Evolutionary conservation across 2,888 invertebrate species (phyloP).

Genomic region (Cephus pulcher): DNA sequence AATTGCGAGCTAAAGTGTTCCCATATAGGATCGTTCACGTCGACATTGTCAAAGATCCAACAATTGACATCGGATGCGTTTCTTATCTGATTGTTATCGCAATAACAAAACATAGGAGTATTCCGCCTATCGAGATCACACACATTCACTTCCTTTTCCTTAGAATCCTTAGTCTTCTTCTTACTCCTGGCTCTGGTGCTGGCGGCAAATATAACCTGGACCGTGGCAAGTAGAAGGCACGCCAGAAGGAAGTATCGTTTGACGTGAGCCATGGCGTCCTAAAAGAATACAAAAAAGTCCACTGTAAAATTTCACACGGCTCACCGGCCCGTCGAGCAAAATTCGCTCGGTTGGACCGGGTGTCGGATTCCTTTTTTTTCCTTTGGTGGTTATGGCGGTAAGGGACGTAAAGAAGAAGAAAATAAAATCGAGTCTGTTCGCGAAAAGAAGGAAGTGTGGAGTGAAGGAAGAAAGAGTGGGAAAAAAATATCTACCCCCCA

Average conservation of each 20-base stretch:
- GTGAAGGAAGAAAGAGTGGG: too few species aligned
- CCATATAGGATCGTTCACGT: constrained; percentile 80
- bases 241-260: constrained; percentile 7
- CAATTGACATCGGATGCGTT: constrained; percentile 81
- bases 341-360: too few species aligned
- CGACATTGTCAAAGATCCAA: constrained; percentile 78
- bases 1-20: constrained; percentile 80
- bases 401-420: too few species aligned
- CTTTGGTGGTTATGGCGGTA: too few species aligned
- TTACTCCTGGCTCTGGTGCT: constrained; percentile 42
- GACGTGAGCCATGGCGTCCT: constrained; percentile 3
- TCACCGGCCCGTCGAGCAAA: constrained; percentile 27
- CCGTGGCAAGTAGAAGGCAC: neutral
- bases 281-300: constrained; percentile 2
- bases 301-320: neutral
- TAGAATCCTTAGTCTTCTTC: constrained; percentile 48
- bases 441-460: too few species aligned
- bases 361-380: too few species aligned
- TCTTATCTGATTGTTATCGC: constrained; percentile 67
- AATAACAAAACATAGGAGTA: constrained; percentile 76
- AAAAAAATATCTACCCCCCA: too few species aligned
- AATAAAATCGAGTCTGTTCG: too few species aligned
- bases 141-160: constrained; percentile 66
- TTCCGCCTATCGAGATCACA: constrained; percentile 71
- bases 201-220: constrained; percentile 17